These are phyloP conservation scores for Drosophila sulfurigaster DNA, from an alignment of 1,140 invertebrate species.

Conservation along the genomic window DNA sequence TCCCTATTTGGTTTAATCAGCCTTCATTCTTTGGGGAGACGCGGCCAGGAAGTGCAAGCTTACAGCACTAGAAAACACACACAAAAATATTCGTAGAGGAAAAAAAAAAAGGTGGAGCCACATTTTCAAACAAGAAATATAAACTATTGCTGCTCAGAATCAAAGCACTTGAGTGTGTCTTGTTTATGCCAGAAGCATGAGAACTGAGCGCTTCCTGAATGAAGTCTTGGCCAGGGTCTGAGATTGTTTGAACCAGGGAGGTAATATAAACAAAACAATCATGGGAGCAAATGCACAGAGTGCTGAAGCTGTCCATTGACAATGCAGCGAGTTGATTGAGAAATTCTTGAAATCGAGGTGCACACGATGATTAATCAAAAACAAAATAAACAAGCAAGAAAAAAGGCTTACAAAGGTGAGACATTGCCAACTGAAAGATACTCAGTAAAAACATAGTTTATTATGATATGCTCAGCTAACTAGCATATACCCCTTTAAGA, in stretches of 20 bases:
- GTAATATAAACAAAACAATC: conserved; percentile 57
- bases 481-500: not conserved
- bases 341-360: conserved; percentile 40
- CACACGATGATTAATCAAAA: conserved; percentile 73
- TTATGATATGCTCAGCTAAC: not conserved
- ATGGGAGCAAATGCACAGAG: too few species aligned
- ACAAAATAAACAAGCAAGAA: conserved; percentile 40
- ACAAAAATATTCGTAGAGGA: not conserved
- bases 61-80: not conserved
- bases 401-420: not conserved
- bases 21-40: too few species aligned
- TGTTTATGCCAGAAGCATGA: conserved; percentile 56
- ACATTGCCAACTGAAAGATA: conserved; percentile 20
- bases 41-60: conserved; percentile 27
- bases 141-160: conserved; percentile 15
- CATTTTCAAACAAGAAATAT: not conserved
- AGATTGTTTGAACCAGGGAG: conserved; percentile 8
- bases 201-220: conserved; percentile 52
- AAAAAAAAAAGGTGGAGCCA: conserved; percentile 1
- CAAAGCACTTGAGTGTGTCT: conserved; percentile 61
- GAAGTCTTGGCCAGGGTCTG: conserved; percentile 23
- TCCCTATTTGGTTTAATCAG: not conserved
- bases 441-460: not conserved
- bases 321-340: conserved; percentile 70
- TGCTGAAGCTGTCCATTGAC: conserved; percentile 46